Evolutionary conservation across 2,113 vertebrate genomes (phyloP), one percentile per base, ranked within the genome.

Genomic region (Bungarus multicinctus): DNA sequence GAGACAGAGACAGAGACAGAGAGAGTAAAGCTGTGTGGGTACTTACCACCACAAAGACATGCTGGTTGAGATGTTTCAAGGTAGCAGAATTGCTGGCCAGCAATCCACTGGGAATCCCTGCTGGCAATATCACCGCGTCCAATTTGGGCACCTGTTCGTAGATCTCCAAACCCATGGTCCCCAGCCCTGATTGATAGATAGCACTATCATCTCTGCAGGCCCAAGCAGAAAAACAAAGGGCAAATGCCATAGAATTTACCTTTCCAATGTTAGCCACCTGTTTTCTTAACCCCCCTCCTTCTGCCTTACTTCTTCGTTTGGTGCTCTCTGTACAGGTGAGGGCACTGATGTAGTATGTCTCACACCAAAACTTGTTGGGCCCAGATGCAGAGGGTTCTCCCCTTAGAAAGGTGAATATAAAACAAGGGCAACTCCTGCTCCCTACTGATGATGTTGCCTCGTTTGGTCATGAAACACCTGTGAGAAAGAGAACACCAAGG

Each of bases 131-230:
- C 94, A 99, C 98, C 0, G 98, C 98, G 0, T 99, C 98, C 96
- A 99, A 95, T 95, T 98, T 98, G 94, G 98, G 97, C 93, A 99
- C 97, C 96, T 99, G 99, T 91, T 99, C 98, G 0, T 97, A 98
- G 90, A 99, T 97, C 96, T 99, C 99, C 97, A 99, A 97, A 34
- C 98, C 99, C 94, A 99, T 97, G 0, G 98, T 99, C 0, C 98
- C 99, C 96, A 99, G 96, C 7, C 99, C 99, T 0, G 99, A 98
- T 95, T 99, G 96, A 94, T 98, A 99, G 3, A 95, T 95, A 81
- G 97, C 95, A 91, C 97, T 98, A 0, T 99, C 98, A 90, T 98
- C 98, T 95, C 98, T 99, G 97, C 0, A 4, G 86, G 88, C 53
- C 88, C 90, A 69, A 60, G 87, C 58, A 96, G 93, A 92, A 87